These are phyloP conservation scores for Panopea generosa DNA, from an alignment of 2,888 invertebrate species.

Conservation along the genomic window DNA sequence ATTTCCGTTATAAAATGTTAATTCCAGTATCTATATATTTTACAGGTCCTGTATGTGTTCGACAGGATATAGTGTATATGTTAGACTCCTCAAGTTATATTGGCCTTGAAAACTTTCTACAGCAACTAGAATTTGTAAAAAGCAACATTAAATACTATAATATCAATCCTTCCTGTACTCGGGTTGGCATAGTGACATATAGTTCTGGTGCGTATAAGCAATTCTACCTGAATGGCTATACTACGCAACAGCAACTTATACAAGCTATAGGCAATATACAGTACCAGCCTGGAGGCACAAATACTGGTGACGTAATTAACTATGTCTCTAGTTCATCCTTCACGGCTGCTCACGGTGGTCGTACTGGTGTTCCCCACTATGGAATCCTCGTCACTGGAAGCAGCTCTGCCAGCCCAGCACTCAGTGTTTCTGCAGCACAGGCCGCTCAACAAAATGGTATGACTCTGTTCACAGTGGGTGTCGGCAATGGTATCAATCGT, in stretches of 20 bases:
- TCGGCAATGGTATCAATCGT: constrained; percentile 69
- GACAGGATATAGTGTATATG: constrained; percentile 74
- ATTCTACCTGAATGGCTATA: constrained; percentile 70
- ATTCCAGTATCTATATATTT: neutral
- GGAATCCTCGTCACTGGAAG: constrained; percentile 72
- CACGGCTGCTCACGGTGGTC: constrained; percentile 64
- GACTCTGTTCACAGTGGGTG: constrained; percentile 72
- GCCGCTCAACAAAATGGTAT: constrained; percentile 68
- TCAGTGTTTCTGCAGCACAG: constrained; percentile 64
- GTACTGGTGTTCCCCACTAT: constrained; percentile 70
- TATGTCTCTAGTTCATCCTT: constrained; percentile 63
- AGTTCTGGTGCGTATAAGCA: constrained; percentile 68
- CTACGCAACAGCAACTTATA: constrained; percentile 48
- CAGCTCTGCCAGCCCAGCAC: constrained; percentile 50
- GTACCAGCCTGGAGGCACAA: constrained; percentile 63
- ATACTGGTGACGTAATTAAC: constrained; percentile 68
- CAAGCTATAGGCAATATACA: constrained; percentile 65
- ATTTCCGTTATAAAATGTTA: neutral
- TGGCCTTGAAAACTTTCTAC: constrained; percentile 66
- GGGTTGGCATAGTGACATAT: constrained; percentile 71
- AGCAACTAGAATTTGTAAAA: constrained; percentile 68
- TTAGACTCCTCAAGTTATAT: constrained; percentile 74
- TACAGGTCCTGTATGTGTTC: constrained; percentile 59
- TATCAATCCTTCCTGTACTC: constrained; percentile 66
- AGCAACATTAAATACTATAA: constrained; percentile 70